Conservation (phyloP, 1,140 invertebrate species). For the Lineus longissimus region DNA sequence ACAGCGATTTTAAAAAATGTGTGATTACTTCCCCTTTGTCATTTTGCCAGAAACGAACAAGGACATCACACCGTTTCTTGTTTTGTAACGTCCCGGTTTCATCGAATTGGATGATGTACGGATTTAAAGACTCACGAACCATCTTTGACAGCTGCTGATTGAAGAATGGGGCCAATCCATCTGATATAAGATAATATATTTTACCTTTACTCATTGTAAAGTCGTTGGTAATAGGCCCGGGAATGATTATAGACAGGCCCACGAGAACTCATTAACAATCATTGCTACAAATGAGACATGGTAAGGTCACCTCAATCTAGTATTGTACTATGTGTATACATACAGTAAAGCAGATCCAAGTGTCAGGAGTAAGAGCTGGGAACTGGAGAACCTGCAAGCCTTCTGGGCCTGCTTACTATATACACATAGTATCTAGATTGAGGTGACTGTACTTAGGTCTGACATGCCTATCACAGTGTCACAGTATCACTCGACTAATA, state of each 20-base stretch:
- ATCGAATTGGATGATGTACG: slow-evolving; percentile 9
- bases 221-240: slow-evolving; percentile 4
- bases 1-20: slow-evolving; percentile 10
- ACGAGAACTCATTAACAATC: too few species aligned
- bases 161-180: slow-evolving; percentile 20
- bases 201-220: slow-evolving; percentile 20
- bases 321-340: too few species aligned
- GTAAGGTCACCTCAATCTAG: too few species aligned
- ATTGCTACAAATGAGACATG: too few species aligned
- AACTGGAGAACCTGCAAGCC: too few species aligned
- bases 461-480: too few species aligned
- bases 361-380: too few species aligned
- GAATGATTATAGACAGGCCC: background rate
- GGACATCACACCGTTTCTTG: slow-evolving; percentile 19
- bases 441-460: too few species aligned
- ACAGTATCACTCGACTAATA: too few species aligned
- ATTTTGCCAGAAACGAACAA: slow-evolving; percentile 14
- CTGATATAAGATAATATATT: slow-evolving; percentile 22
- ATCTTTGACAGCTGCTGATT: slow-evolving; percentile 13
- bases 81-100: slow-evolving; percentile 8
- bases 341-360: too few species aligned
- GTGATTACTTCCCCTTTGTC: slow-evolving; percentile 7
- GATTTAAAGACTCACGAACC: slow-evolving; percentile 3
- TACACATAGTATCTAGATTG: too few species aligned
- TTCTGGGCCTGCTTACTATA: too few species aligned